These are phyloP conservation scores for Sebastes aleutianus DNA, from an alignment of 2,797 vertebrate species.

Conservation along the genomic window DNA sequence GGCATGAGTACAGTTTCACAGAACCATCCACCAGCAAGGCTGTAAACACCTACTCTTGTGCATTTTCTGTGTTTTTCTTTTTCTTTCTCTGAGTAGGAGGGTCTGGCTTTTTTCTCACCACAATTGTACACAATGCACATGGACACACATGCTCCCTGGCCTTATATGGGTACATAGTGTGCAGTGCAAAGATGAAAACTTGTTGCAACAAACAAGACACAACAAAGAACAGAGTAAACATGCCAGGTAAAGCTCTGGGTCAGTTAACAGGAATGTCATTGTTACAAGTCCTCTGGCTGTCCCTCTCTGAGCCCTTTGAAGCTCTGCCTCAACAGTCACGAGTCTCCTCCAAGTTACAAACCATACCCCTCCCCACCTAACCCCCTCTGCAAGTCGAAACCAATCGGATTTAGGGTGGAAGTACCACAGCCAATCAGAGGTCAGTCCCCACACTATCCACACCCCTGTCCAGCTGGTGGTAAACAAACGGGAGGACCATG, in stretches of 20 bases:
- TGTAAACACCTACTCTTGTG: neutral
- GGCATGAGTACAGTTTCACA: neutral
- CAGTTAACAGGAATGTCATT: slow-evolving; percentile 57
- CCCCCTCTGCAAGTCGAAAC: slow-evolving; percentile 2
- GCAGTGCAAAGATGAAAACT: slow-evolving; percentile 24
- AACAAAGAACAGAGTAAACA: slow-evolving; percentile 27
- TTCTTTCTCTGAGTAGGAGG: neutral
- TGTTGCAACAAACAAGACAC: neutral
- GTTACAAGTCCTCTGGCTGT: slow-evolving; percentile 14
- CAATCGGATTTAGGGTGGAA: slow-evolving; percentile 39
- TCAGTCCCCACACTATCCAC: neutral
- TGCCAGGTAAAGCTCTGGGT: slow-evolving; percentile 21
- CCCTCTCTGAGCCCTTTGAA: slow-evolving; percentile 19
- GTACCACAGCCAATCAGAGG: slow-evolving; percentile 42
- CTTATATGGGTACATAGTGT: slow-evolving; percentile 15
- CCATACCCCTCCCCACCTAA: neutral
- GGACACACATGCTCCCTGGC: neutral
- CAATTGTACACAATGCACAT: slow-evolving; percentile 17
- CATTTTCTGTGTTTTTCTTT: neutral
- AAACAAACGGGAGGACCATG: slow-evolving; percentile 74
- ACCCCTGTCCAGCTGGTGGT: slow-evolving; percentile 46
- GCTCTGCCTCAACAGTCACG: slow-evolving; percentile 23
- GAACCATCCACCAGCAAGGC: neutral
- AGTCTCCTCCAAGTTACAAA: slow-evolving; percentile 46
- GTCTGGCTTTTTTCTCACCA: neutral